Percentiles rank a stretch among this genome's conserved stretches.
phyloP scores from a whole-genome alignment of 1,140 invertebrate species.

The Bicyclus anynana region DNA sequence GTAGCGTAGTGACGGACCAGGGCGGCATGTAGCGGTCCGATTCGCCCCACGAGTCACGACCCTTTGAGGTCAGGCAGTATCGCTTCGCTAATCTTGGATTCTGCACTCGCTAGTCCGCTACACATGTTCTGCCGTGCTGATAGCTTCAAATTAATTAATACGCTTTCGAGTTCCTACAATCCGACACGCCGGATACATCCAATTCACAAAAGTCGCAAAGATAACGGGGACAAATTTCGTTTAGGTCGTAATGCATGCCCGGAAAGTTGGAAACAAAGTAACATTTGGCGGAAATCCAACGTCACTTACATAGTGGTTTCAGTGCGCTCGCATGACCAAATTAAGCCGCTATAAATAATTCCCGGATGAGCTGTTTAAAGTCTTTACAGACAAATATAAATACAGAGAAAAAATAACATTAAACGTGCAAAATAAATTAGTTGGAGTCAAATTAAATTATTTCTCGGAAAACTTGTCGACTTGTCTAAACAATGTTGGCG shows the following conservation, averaged over 20 bases:
- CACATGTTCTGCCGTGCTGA: slow-evolving; percentile 34
- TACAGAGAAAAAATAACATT: not conserved
- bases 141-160: slow-evolving; percentile 44
- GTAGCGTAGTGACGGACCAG: not conserved
- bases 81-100: slow-evolving; percentile 50
- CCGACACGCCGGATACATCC: not conserved
- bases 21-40: slow-evolving; percentile 14
- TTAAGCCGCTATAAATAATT: slow-evolving; percentile 22
- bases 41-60: slow-evolving; percentile 43
- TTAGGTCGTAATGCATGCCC: slow-evolving; percentile 47
- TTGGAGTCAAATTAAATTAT: slow-evolving; percentile 1
- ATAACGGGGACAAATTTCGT: slow-evolving; percentile 43
- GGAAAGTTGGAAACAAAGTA: slow-evolving; percentile 61
- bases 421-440: slow-evolving; percentile 7
- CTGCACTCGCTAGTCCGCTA: slow-evolving; percentile 25
- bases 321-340: slow-evolving; percentile 44
- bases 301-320: slow-evolving; percentile 62
- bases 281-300: slow-evolving; percentile 67
- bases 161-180: slow-evolving; percentile 6
- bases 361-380: not conserved
- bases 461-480: slow-evolving; percentile 26
- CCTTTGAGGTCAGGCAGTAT: slow-evolving; percentile 53
- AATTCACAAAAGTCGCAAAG: slow-evolving; percentile 27
- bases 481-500: slow-evolving; percentile 46
- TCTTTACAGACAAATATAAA: too few relatives aligned